Percentiles rank a stretch among this genome's conserved stretches.
These are phyloP conservation scores for Avahi laniger DNA, from an alignment of 2,797 vertebrate species.

Conservation along the genomic window DNA sequence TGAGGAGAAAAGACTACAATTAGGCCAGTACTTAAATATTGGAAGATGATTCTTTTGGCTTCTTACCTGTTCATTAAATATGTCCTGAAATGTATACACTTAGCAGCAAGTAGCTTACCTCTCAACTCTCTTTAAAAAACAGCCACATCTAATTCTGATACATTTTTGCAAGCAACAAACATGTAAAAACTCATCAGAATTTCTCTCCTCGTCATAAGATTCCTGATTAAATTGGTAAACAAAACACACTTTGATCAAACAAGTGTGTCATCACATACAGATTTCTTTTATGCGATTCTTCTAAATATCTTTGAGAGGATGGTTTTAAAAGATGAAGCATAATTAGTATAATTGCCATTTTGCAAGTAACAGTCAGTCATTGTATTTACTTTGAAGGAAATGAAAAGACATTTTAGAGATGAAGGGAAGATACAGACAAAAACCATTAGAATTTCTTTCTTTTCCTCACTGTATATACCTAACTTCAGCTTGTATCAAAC, in stretches of 20 bases:
- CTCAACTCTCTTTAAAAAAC: constrained; percentile 45
- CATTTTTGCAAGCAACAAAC: constrained; percentile 59
- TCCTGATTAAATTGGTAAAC: constrained; percentile 81
- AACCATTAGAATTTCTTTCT: constrained; percentile 46
- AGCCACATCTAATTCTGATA: constrained; percentile 48
- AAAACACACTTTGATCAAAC: constrained; percentile 77
- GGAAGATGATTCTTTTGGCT: background rate
- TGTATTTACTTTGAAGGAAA: constrained; percentile 78
- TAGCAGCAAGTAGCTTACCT: constrained; percentile 36
- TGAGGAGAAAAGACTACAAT: background rate
- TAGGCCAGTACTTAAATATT: background rate
- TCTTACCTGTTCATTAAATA: constrained; percentile 2
- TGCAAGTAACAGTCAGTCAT: constrained; percentile 81
- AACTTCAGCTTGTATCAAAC: background rate
- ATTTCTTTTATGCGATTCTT: constrained; percentile 82
- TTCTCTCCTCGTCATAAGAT: constrained; percentile 75
- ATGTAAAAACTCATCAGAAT: constrained; percentile 76
- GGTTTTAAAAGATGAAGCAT: constrained; percentile 79
- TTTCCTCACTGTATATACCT: background rate
- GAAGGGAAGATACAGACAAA: constrained; percentile 65
- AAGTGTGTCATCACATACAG: constrained; percentile 79
- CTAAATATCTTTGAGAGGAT: constrained; percentile 81
- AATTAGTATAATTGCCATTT: constrained; percentile 85
- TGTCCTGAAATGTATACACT: background rate
- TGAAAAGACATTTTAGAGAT: constrained; percentile 68